These are phyloP conservation scores for Salpingus planirostris DNA, from an alignment of 2,888 invertebrate species.

Conservation along the genomic window DNA sequence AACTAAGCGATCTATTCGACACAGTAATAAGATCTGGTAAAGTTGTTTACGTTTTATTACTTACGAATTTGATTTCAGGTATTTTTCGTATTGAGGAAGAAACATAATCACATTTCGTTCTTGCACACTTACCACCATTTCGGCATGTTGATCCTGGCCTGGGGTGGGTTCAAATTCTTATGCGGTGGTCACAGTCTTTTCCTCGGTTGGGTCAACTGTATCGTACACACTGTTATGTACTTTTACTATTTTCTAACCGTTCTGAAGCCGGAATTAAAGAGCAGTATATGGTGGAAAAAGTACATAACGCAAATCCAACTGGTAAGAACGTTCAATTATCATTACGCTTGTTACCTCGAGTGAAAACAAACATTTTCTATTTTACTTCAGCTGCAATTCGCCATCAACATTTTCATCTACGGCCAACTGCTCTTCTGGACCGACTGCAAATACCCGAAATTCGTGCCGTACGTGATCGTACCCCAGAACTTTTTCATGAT, in stretches of 20 bases:
- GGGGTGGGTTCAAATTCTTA: conserved; percentile 52
- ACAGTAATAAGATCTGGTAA: conserved; percentile 46
- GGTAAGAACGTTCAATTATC: conserved; percentile 38
- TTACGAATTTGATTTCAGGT: conserved; percentile 41
- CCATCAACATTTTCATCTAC: conserved; percentile 50
- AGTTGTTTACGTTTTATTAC: conserved; percentile 15
- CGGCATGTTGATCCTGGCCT: conserved; percentile 64
- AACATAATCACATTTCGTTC: conserved; percentile 70
- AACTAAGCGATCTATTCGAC: conserved; percentile 64
- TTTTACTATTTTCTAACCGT: conserved; percentile 71
- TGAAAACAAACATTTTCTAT: conserved; percentile 18
- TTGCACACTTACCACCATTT: conserved; percentile 82
- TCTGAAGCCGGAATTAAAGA: conserved; percentile 57
- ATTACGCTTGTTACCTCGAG: background rate
- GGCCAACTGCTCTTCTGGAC: conserved; percentile 40
- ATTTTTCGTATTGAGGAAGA: conserved; percentile 80
- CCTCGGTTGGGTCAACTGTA: conserved; percentile 59
- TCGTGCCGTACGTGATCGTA: conserved; percentile 47
- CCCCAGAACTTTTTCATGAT: conserved; percentile 61
- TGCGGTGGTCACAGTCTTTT: conserved; percentile 60
- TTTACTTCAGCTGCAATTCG: conserved; percentile 59
- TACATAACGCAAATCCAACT: conserved; percentile 79
- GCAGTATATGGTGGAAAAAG: conserved; percentile 76
- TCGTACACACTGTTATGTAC: conserved; percentile 78
- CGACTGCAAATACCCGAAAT: conserved; percentile 52